Base-by-base conservation (phyloP, 2,888 invertebrate species). In the Nyleta sp. region DNA sequence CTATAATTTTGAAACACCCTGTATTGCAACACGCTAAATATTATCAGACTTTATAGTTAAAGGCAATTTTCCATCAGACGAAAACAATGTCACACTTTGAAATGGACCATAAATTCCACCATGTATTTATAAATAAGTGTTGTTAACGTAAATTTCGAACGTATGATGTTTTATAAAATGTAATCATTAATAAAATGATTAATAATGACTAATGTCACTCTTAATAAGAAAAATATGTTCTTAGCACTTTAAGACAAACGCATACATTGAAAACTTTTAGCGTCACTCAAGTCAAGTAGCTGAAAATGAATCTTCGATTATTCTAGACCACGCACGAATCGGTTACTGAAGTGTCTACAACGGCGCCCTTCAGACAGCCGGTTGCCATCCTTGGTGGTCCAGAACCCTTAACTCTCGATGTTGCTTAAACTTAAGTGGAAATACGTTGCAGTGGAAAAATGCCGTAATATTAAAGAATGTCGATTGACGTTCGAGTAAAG, bases 361-460 rank as follows among this genome's bases (percentile, higher is more conserved):
- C 80, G 85, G 83, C 80, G 82, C 84, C 84, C 85, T 87, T 87
- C 85, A 86, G 78, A 67, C 77, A 80, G 74, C 73, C 80, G 76
- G 80, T 84, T 84, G 85, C 84, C 89, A 88, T 86, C 89, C 84
- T 87, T 85, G 90, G 89, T 89, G 90, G 90, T 90, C 89, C 85
- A 81, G 84, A 86, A 89, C 89, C 88, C 88, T 87, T 86, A 85
- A 84, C 87, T 85, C 87, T 86, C 84, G 84, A 89, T 88, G 87
- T 88, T 88, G 84, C 87, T 86, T 85, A 85, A 84, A 85, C 82
- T 83, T 83, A 84, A 88, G 87, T 87, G 86, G 86, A 88, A 88
- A 87, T 88, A 86, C 83, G 81, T 73, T 83, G 81, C 50, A 67
- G 13, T 3, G 65, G 55, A 65, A 75, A 72, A 77, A 60, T 31